Base-by-base conservation (phyloP, 2,888 invertebrate genomes). In the Macrophya annulata region DNA sequence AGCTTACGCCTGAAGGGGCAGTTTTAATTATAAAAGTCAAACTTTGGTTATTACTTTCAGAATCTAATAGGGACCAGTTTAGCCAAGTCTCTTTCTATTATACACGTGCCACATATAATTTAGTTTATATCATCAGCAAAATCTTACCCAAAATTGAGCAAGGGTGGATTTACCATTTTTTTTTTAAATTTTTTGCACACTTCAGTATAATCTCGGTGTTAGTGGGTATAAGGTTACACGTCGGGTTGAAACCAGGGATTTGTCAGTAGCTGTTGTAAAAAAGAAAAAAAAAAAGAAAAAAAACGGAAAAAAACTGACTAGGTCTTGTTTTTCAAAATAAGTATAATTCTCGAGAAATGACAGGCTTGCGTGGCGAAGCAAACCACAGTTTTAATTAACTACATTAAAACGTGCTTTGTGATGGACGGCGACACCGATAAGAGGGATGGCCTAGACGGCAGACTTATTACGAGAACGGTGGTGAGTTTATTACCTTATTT, bases 351-450 rank as follows among this genome's bases (percentile, higher is more conserved):
- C 43, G 25, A n/a, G 12, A 81, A 62, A 15, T 81, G 81, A 62
- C 62, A 81, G 59, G 51, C 12, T 62, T 40, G 43, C 40, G 62
- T 21, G 43, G 62, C 43, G 81, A 77, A 77, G 77, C 77, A 37
- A 43, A 21, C 59, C 81, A 15, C n/a, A 62, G 43, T 81, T 62
- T 81, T 81, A 81, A 81, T 81, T 81, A 81, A 81, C 31, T 62
- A 51, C 81, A 62, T 81, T 81, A 81, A 59, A 62, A 59, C 81
- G 62, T 62, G 62, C 81, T 81, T 37, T 43, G 43, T 81, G 81
- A 81, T 81, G 43, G 81, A 81, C 81, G 81, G 62, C n/a, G 81
- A 81, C 81, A 81, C 59, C 25, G 62, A 81, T 81, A 81, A 62
- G 81, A 81, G 51, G 15, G 43, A 81, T 62, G 62, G 62, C 81